Conservation (phyloP, 37 sponge, comb jelly and placozoan genomes). For the Cladorhizidae sp. region DNA sequence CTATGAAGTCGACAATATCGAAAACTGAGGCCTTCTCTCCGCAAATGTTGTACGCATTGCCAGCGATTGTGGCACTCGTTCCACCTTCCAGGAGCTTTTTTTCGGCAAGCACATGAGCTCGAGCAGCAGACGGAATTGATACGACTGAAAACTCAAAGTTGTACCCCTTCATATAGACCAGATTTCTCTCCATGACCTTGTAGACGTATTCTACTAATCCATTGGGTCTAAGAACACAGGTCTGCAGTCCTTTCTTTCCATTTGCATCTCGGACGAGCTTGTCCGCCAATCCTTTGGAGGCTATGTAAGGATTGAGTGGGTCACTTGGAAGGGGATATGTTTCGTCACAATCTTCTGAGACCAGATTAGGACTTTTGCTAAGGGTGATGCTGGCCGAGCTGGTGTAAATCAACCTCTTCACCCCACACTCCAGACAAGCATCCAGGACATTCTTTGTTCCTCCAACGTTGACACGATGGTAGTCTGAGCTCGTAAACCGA, state of each 20-base stretch:
- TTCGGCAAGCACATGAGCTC: conserved; percentile 51
- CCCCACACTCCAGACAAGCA: conserved; percentile 31
- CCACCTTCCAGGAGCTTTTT: conserved; percentile 33
- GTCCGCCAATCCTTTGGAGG: conserved; percentile 36
- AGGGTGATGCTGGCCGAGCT: conserved; percentile 23
- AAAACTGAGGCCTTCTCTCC: background rate
- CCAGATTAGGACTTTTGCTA: conserved; percentile 14
- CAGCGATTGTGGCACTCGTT: conserved; percentile 5
- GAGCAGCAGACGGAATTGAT: conserved; percentile 14
- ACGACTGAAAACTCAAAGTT: background rate
- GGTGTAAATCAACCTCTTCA: conserved; percentile 64
- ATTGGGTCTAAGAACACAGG: conserved; percentile 48
- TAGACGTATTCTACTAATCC: background rate
- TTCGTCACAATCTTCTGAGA: conserved; percentile 26
- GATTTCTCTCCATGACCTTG: background rate
- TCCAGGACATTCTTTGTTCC: conserved; percentile 52
- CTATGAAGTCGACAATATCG: conserved; percentile 10
- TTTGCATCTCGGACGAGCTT: conserved; percentile 35
- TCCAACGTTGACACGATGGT: conserved; percentile 7
- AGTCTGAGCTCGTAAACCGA: background rate
- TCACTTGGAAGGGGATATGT: conserved; percentile 22
- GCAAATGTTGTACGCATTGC: conserved; percentile 41
- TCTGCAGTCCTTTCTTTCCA: conserved; percentile 22
- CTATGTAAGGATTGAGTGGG: conserved; percentile 16
- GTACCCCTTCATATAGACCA: background rate